phyloP scores from a whole-genome alignment of 2,888 invertebrate genomes.

The Ecdyonurus torrentis region DNA sequence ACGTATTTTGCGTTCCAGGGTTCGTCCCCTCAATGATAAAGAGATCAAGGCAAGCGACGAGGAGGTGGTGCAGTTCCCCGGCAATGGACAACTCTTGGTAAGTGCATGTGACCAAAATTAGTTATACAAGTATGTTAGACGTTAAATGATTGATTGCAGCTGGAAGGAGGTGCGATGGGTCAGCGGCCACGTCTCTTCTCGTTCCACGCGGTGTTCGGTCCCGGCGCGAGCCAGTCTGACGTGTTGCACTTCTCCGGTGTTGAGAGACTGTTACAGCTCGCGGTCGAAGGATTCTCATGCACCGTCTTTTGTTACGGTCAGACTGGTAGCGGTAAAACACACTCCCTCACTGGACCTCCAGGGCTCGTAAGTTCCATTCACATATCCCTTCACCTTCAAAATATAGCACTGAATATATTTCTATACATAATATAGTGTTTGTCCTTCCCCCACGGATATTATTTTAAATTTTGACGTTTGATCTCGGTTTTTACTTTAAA shows the following conservation, averaged over 20 bases:
- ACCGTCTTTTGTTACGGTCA: constrained; percentile 94
- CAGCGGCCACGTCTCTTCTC: constrained; percentile 76
- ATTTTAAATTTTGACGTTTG: no score
- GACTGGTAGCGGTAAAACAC: constrained; percentile 92
- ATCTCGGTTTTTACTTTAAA: constrained; percentile 4
- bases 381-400: constrained; percentile 8
- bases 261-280: constrained; percentile 82
- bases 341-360: constrained; percentile 85
- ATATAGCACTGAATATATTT: no score
- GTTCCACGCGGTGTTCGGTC: constrained; percentile 88
- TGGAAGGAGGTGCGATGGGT: constrained; percentile 12
- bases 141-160: constrained; percentile 12
- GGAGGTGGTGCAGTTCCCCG: constrained; percentile 64
- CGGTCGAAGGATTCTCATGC: constrained; percentile 83
- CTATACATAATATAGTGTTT: no score
- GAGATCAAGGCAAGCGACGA: constrained; percentile 53
- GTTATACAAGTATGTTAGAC: no score
- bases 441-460: no score
- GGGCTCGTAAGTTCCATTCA: constrained; percentile 43
- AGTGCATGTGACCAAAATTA: no score
- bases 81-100: constrained; percentile 69
- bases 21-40: constrained; percentile 61
- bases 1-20: no score
- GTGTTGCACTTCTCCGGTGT: constrained; percentile 81
- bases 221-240: constrained; percentile 69